A percentile compares a stretch with the other conserved stretches of the same genome.
Conservation (phyloP, 2,888 invertebrate genomes). For the Enoplolaimus lenunculus region DNA sequence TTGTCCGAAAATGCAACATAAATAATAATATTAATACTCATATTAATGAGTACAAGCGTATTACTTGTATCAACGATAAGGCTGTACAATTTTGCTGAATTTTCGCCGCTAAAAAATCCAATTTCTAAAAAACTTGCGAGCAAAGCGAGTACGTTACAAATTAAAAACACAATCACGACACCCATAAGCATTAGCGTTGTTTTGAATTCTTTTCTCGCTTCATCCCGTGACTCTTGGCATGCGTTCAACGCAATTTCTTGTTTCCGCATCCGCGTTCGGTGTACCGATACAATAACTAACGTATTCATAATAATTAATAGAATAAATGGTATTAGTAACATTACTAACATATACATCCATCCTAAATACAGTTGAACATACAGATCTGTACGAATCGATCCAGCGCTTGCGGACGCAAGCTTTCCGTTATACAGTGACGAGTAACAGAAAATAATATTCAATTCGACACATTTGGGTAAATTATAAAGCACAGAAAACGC, state of each 20-base stretch:
- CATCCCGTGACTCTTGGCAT: conserved; percentile 25
- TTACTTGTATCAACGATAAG: conserved; percentile 32
- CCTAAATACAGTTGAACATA: conserved; percentile 37
- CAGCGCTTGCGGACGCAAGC: conserved; percentile 22
- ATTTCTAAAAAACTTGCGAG: conserved; percentile 28
- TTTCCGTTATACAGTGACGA: neutral
- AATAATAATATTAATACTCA: conserved; percentile 41
- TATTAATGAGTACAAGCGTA: conserved; percentile 41
- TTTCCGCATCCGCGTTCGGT: conserved; percentile 36
- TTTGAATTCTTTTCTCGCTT: conserved; percentile 39
- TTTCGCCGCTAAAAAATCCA: conserved; percentile 29
- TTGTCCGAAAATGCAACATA: conserved; percentile 43
- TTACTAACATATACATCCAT: conserved; percentile 40
- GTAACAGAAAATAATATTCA: conserved; percentile 22
- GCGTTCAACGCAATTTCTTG: conserved; percentile 25
- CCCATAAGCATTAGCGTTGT: conserved; percentile 45
- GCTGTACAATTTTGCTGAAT: conserved; percentile 32
- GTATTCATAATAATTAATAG: conserved; percentile 41
- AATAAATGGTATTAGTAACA: conserved; percentile 41
- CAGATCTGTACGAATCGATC: conserved; percentile 33
- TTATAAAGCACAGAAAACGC: conserved; percentile 42
- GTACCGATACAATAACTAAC: conserved; percentile 38
- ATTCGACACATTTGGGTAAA: conserved; percentile 42
- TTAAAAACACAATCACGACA: conserved; percentile 44
- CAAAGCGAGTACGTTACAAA: conserved; percentile 39